These are phyloP conservation scores for Drosophila quadrilineata DNA, from an alignment of 1,140 invertebrate genomes.

Conservation along the genomic window DNA sequence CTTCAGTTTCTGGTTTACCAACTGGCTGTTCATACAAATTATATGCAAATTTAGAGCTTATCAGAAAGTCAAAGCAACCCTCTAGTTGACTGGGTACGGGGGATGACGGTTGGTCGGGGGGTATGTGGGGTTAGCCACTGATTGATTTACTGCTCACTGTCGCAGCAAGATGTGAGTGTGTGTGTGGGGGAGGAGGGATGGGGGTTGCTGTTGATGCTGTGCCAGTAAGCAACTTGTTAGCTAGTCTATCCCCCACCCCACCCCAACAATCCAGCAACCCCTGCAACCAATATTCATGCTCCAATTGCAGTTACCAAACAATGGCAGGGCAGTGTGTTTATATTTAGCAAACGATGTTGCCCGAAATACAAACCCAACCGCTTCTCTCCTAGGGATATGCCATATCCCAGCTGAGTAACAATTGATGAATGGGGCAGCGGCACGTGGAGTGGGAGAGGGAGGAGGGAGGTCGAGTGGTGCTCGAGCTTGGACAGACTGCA, in stretches of 20 bases:
- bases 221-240: conserved; percentile 42
- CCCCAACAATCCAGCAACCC: not conserved
- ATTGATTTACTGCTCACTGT: conserved; percentile 45
- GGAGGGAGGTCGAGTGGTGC: not conserved
- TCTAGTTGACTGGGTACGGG: no score
- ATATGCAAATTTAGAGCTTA: conserved; percentile 27
- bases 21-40: conserved; percentile 16
- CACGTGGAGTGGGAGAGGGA: not conserved
- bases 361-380: conserved; percentile 9
- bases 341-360: conserved; percentile 67
- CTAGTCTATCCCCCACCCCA: not conserved
- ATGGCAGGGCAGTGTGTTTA: conserved; percentile 62
- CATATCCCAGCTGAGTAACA: no score
- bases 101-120: no score
- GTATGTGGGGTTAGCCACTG: conserved; percentile 41
- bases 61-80: conserved; percentile 29
- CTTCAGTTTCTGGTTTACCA: not conserved
- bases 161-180: no score
- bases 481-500: conserved; percentile 54
- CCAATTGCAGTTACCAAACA: conserved; percentile 72
- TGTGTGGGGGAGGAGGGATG: not conserved
- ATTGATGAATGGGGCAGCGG: no score
- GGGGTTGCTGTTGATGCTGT: conserved; percentile 8
- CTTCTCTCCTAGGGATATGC: not conserved
- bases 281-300: conserved; percentile 66